Evolutionary conservation across 2,888 invertebrate species (phyloP).

Genomic region (Heliconius ismenius): DNA sequence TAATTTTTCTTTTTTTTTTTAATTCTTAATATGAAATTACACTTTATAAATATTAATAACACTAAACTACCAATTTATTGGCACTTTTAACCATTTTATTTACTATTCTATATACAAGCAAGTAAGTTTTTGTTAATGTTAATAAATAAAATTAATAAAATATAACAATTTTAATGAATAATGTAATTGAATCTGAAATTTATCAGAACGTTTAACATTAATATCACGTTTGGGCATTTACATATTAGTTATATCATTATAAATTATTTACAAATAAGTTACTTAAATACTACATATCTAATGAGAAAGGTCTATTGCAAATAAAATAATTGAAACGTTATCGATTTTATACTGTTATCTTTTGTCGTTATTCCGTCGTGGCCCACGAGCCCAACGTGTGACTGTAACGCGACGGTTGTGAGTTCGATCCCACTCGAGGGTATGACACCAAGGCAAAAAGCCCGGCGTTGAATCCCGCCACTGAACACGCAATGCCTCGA

Average conservation of each 20-base stretch:
- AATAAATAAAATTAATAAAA: neutral
- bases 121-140: neutral
- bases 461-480: no score
- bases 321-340: neutral
- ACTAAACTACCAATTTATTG: slow-evolving; percentile 16
- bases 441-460: no score
- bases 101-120: slow-evolving; percentile 27
- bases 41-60: neutral
- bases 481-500: no score
- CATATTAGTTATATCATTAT: slow-evolving; percentile 18
- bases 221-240: slow-evolving; percentile 64
- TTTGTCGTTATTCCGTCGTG: no score
- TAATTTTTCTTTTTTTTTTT: neutral
- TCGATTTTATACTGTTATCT: neutral
- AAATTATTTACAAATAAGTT: neutral
- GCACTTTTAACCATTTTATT: slow-evolving; percentile 26
- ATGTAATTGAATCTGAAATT: slow-evolving; percentile 37
- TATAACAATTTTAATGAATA: slow-evolving; percentile 1
- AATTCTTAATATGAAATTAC: neutral
- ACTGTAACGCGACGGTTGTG: no score
- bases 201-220: slow-evolving; percentile 53
- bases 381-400: no score
- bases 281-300: neutral
- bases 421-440: no score
- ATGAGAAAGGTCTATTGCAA: neutral